A percentile compares a stretch with the other conserved stretches of the same genome.
phyloP scores from a whole-genome alignment of 2,113 vertebrate genomes.

The Ploceus nigricollis region DNA sequence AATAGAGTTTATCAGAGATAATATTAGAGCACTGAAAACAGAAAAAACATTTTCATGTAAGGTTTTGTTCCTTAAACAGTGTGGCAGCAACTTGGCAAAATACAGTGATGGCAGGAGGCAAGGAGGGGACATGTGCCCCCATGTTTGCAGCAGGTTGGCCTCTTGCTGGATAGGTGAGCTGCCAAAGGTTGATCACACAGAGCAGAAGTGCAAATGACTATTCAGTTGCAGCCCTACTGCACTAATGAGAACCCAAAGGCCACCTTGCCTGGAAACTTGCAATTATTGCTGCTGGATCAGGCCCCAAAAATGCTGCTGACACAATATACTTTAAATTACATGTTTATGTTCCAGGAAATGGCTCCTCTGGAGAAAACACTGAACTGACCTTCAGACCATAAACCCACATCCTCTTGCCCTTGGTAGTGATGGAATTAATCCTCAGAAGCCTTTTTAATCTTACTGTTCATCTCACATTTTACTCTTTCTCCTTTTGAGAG shows the following conservation, averaged over 20 bases:
- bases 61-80: not conserved
- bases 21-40: not conserved
- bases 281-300: slow-evolving; percentile 31
- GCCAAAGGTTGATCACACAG: not conserved
- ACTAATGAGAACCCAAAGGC: slow-evolving; percentile 36
- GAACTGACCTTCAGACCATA: not conserved
- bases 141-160: not conserved
- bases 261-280: not conserved
- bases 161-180: not conserved
- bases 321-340: not conserved
- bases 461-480: not conserved
- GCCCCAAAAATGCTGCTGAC: not conserved
- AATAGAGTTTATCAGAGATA: not conserved
- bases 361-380: not conserved
- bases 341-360: slow-evolving; percentile 29
- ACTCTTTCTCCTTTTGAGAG: not conserved
- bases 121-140: fast-evolving
- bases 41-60: not conserved
- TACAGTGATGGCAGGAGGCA: not conserved
- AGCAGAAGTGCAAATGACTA: not conserved
- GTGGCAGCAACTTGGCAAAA: not conserved
- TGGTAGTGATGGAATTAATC: not conserved
- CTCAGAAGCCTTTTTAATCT: not conserved
- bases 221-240: not conserved
- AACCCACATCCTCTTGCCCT: not conserved